Evolutionary conservation across 2,113 vertebrate species (phyloP).

Genomic region (Pyxicephalus adspersus): DNA sequence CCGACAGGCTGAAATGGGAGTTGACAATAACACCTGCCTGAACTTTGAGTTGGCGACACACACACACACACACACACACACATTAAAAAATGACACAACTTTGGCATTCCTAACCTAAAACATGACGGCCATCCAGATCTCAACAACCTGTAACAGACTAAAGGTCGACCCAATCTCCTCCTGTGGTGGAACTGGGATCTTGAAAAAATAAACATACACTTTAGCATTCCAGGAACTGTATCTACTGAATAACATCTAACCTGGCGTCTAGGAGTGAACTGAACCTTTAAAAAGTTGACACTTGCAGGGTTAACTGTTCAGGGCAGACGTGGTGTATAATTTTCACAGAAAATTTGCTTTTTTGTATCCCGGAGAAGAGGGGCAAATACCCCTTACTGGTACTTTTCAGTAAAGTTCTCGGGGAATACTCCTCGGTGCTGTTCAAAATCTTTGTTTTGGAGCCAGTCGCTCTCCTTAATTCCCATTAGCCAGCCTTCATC

Average conservation of each 20-base stretch:
- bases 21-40: not conserved
- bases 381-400: conserved; percentile 73
- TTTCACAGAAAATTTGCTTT: conserved; percentile 58
- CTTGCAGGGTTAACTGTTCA: conserved; percentile 62
- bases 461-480: conserved; percentile 88
- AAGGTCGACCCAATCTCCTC: not conserved
- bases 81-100: not conserved
- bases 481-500: conserved; percentile 98
- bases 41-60: not conserved
- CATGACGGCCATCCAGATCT: not conserved
- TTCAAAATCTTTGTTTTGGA: conserved; percentile 83
- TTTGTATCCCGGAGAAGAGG: conserved; percentile 58
- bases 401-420: conserved; percentile 94
- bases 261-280: conserved; percentile 66
- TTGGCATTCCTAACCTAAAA: conserved; percentile 6
- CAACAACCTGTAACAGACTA: conserved; percentile 17
- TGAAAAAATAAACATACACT: conserved; percentile 5
- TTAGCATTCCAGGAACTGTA: conserved; percentile 40
- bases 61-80: not conserved
- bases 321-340: conserved; percentile 58
- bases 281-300: conserved; percentile 59
- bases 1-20: not conserved
- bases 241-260: conserved; percentile 55
- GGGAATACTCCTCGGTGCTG: conserved; percentile 90
- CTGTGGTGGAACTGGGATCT: not conserved